Percentiles rank a stretch among this genome's conserved stretches.
These are phyloP conservation scores for Thymallus thymallus DNA, from an alignment of 2,113 vertebrate species.

Conservation along the genomic window DNA sequence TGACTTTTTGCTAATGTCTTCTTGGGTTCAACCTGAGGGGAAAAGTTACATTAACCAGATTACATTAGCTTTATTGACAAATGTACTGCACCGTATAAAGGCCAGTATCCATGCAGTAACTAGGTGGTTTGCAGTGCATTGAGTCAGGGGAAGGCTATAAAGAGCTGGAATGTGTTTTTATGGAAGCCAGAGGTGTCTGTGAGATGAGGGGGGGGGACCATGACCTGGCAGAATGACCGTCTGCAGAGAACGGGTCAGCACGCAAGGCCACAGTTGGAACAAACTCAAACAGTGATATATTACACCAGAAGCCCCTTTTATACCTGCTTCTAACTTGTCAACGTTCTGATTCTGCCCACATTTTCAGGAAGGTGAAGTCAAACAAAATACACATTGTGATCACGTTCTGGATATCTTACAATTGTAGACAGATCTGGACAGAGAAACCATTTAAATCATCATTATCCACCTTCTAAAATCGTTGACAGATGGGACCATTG, in stretches of 20 bases:
- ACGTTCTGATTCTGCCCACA: too few relatives aligned
- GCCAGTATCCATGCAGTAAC: neutral
- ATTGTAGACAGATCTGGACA: too few relatives aligned
- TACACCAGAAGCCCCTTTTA: neutral
- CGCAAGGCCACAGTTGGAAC: neutral
- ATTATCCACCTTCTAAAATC: too few relatives aligned
- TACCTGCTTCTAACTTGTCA: neutral
- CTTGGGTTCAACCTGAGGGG: neutral
- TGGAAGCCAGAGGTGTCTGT: neutral
- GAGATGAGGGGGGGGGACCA: neutral
- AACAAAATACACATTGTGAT: too few relatives aligned
- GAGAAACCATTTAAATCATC: too few relatives aligned
- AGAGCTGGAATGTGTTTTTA: constrained; percentile 1
- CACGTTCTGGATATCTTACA: too few relatives aligned
- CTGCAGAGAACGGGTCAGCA: neutral
- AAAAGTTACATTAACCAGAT: neutral
- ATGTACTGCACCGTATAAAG: too few relatives aligned
- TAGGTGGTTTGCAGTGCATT: neutral
- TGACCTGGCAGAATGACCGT: neutral
- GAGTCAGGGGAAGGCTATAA: neutral
- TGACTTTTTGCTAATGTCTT: constrained; percentile 13
- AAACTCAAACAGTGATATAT: neutral
- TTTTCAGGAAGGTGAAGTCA: too few relatives aligned
- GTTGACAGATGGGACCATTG: too few relatives aligned
- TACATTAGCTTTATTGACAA: too few relatives aligned